phyloP scores from a whole-genome alignment of 2,888 invertebrate genomes.

The Cerastis rubricosa region DNA sequence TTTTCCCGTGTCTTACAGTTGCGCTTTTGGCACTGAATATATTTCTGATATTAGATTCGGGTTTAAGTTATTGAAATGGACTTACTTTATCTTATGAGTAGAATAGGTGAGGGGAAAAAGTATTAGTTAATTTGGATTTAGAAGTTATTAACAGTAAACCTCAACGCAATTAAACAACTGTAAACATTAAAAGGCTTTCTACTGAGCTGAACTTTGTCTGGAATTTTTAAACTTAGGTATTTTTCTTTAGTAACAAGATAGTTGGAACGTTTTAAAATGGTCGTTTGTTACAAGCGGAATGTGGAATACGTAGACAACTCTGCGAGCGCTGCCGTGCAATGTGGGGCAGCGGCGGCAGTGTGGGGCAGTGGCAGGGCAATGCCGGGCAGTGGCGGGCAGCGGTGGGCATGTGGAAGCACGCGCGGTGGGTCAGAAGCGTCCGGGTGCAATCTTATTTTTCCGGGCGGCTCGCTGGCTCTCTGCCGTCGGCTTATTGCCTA shows the following conservation, averaged over 20 bases:
- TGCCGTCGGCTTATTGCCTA: constrained; percentile 90
- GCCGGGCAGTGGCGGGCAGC: constrained; percentile 55
- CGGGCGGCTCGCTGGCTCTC: constrained; percentile 83
- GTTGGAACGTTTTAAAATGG: constrained; percentile 55
- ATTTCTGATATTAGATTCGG: constrained; percentile 59
- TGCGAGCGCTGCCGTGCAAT: constrained; percentile 43
- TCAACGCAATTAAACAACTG: constrained; percentile 3
- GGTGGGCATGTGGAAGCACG: constrained; percentile 78
- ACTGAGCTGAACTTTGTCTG: background rate
- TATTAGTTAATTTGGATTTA: background rate
- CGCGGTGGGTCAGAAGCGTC: constrained; percentile 75
- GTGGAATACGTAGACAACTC: constrained; percentile 52
- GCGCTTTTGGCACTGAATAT: constrained; percentile 61
- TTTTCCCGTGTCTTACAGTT: constrained; percentile 67
- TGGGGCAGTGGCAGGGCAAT: constrained; percentile 36
- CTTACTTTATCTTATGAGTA: constrained; percentile 25
- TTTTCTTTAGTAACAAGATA: constrained; percentile 49
- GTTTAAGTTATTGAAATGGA: constrained; percentile 45
- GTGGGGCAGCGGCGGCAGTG: constrained; percentile 45
- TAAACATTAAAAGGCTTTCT: background rate
- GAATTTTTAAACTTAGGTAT: constrained; percentile 17
- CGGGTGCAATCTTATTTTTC: constrained; percentile 89
- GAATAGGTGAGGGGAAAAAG: background rate
- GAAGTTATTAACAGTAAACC: background rate
- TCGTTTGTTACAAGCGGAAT: constrained; percentile 55